Conservation (phyloP, 1,140 invertebrate genomes). For the Drosophila orosa region DNA sequence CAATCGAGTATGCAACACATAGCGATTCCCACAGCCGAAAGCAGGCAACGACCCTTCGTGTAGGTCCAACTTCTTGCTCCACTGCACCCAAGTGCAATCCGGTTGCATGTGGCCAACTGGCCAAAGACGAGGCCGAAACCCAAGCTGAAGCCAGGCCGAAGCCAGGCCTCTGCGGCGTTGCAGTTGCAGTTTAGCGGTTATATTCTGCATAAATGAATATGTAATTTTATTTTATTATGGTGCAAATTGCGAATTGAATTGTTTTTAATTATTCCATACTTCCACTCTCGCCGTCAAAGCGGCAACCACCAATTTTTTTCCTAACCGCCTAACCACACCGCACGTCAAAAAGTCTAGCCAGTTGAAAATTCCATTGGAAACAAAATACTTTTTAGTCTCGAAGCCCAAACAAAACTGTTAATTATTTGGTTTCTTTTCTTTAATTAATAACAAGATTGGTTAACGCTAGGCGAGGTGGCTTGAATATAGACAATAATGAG, state of each 20-base stretch:
- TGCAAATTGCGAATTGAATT: constrained; percentile 82
- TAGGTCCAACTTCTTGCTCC: constrained; percentile 60
- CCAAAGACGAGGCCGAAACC: constrained; percentile 32
- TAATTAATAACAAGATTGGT: not conserved
- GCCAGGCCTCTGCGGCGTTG: constrained; percentile 36
- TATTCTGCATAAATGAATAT: constrained; percentile 77
- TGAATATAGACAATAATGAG: not conserved
- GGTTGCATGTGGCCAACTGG: constrained; percentile 30
- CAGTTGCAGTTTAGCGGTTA: constrained; percentile 73
- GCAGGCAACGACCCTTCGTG: constrained; percentile 55
- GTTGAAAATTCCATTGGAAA: constrained; percentile 31
- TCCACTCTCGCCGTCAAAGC: constrained; percentile 6
- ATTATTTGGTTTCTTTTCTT: constrained; percentile 11
- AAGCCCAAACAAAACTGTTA: constrained; percentile 38
- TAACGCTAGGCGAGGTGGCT: not conserved
- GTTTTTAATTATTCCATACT: constrained; percentile 62
- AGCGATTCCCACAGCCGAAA: constrained; percentile 44
- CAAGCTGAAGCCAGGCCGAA: not conserved
- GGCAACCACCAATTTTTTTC: constrained; percentile 46
- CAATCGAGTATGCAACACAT: constrained; percentile 21
- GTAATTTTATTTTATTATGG: constrained; percentile 74
- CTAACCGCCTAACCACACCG: constrained; percentile 22
- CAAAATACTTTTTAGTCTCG: constrained; percentile 32
- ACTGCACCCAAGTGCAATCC: constrained; percentile 40
- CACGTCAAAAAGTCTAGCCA: constrained; percentile 40